phyloP scores from a whole-genome alignment of 2,113 vertebrate genomes.

The Elephas maximus region DNA sequence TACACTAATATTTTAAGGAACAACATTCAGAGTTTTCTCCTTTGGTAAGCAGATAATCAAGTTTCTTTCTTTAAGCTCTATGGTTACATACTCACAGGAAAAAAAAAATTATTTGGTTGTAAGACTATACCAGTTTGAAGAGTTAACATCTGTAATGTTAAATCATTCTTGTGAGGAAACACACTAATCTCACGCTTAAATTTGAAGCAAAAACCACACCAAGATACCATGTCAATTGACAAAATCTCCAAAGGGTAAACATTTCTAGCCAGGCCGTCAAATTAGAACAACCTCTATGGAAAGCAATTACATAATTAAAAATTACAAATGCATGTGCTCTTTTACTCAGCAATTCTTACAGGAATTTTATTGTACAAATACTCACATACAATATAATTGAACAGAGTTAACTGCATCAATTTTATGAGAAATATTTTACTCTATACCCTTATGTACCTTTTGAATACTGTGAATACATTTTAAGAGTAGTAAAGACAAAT shows the following conservation, averaged over 20 bases:
- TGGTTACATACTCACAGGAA: neutral
- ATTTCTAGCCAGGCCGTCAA: neutral
- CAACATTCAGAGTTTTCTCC: neutral
- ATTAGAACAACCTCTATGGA: too few species aligned
- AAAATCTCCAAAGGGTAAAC: neutral
- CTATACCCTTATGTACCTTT: neutral
- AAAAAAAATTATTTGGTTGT: neutral
- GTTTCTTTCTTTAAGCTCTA: neutral
- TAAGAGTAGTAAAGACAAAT: neutral
- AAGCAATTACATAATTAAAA: neutral
- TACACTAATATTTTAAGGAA: neutral
- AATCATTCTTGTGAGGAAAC: neutral
- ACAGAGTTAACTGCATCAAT: neutral
- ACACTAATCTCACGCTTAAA: neutral
- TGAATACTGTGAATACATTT: neutral
- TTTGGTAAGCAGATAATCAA: neutral
- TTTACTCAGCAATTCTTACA: neutral
- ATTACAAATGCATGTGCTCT: neutral
- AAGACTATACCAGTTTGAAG: neutral
- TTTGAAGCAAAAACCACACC: neutral
- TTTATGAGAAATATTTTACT: neutral
- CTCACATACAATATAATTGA: neutral
- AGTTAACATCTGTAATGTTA: neutral
- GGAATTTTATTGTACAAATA: neutral
- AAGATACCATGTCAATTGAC: neutral